Percentiles rank a stretch among this genome's conserved stretches.
Evolutionary conservation across 2,888 invertebrate species (phyloP).

Genomic region (Volucella bombylans): DNA sequence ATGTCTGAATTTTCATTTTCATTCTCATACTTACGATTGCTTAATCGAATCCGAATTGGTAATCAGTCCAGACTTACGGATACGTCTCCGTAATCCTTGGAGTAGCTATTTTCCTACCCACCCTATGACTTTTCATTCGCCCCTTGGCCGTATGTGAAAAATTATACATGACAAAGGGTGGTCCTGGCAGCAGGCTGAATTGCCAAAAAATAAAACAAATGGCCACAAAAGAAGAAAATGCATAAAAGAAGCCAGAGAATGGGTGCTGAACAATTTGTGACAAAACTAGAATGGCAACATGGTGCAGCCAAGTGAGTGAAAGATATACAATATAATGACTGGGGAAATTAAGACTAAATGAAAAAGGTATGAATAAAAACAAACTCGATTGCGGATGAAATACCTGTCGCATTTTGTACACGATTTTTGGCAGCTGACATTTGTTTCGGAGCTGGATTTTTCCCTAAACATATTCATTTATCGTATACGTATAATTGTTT

Average conservation of each 20-base stretch:
- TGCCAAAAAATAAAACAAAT: conserved; percentile 7
- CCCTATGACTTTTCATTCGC: too few relatives aligned
- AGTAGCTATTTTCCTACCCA: background rate
- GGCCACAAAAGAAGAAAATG: conserved; percentile 21
- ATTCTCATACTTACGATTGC: conserved; percentile 29
- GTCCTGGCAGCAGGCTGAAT: background rate
- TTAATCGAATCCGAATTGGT: conserved; percentile 3
- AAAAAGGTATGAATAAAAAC: background rate
- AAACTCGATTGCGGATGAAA: conserved; percentile 17
- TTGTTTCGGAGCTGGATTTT: conserved; percentile 75
- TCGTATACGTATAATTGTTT: background rate
- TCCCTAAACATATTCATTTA: conserved; percentile 74
- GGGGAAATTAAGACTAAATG: conserved; percentile 10
- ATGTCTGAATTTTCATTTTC: conserved; percentile 21
- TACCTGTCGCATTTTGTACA: conserved; percentile 74
- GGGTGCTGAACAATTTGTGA: conserved; percentile 39
- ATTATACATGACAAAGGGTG: conserved; percentile 29
- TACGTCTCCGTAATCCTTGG: background rate
- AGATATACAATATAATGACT: conserved; percentile 23
- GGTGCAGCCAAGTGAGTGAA: conserved; percentile 18
- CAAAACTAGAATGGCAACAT: conserved; percentile 23
- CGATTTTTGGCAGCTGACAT: conserved; percentile 75
- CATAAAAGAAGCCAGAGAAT: conserved; percentile 25
- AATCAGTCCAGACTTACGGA: background rate
- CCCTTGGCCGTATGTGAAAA: conserved; percentile 11